Conservation (phyloP, 35 echinoderm and acorn worm genomes). For the Lytechinus variegatus region DNA sequence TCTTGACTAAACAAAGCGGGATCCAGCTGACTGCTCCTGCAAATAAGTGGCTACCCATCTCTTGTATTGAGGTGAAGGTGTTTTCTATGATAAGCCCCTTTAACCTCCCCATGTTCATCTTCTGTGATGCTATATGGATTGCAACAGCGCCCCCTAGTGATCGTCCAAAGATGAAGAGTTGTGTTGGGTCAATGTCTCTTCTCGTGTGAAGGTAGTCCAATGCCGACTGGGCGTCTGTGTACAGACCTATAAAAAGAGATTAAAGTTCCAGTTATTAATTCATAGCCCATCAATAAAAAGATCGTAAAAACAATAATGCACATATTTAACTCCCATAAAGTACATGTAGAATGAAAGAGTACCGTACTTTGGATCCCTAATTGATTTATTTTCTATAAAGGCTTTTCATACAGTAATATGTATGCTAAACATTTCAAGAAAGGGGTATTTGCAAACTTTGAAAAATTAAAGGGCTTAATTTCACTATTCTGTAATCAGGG, state of each 20-base stretch:
- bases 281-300: no score
- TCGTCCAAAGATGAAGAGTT: slow-evolving; percentile 88
- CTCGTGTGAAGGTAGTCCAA: slow-evolving; percentile 86
- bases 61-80: slow-evolving; percentile 94
- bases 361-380: no score
- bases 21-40: slow-evolving; percentile 76
- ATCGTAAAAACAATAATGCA: no score
- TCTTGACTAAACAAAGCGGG: slow-evolving; percentile 88
- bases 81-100: slow-evolving; percentile 89
- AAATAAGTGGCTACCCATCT: slow-evolving; percentile 82
- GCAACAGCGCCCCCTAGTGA: slow-evolving; percentile 96
- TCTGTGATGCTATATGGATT: slow-evolving; percentile 75
- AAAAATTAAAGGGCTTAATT: no score
- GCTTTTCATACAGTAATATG: no score
- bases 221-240: slow-evolving; percentile 86
- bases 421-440: no score
- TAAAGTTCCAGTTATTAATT: no score
- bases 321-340: no score
- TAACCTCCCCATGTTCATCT: slow-evolving; percentile 62
- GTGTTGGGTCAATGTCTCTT: slow-evolving; percentile 74
- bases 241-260: slow-evolving; percentile 69
- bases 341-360: no score
- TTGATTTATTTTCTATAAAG: no score
- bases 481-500: no score
- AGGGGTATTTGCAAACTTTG: no score